These are phyloP conservation scores for Neopelma chrysocephalum DNA, from an alignment of 2,797 vertebrate species.

Conservation along the genomic window DNA sequence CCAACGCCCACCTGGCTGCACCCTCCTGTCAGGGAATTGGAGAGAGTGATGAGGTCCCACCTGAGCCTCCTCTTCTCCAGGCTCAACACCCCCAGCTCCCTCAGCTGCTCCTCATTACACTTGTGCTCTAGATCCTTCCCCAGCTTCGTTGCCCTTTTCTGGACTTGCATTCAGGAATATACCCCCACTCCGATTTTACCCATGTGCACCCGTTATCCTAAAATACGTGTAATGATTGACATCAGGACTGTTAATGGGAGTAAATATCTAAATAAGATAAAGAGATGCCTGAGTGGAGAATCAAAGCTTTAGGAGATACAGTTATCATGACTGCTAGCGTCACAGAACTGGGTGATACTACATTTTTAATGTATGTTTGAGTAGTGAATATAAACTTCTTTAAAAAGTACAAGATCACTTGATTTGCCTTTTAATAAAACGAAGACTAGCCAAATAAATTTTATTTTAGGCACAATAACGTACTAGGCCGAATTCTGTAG, in stretches of 20 bases:
- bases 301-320: neutral
- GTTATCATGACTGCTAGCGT: fast-evolving
- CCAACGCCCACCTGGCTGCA: neutral
- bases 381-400: neutral
- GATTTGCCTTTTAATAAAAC: neutral
- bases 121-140: neutral
- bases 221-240: fast-evolving
- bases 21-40: neutral
- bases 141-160: neutral
- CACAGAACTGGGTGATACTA: fast-evolving
- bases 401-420: neutral
- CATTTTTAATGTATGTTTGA: neutral
- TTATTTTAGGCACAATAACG: neutral
- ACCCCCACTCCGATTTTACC: neutral
- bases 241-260: neutral
- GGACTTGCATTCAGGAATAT: too few relatives aligned
- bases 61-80: neutral
- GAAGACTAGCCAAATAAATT: neutral
- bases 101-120: neutral
- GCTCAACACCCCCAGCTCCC: neutral
- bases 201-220: neutral
- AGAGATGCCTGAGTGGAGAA: neutral
- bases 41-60: neutral
- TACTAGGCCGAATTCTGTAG: neutral
- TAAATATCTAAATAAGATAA: fast-evolving